These are phyloP conservation scores for Romanogobio albipinnatus DNA, from an alignment of 2,113 vertebrate species.

Conservation along the genomic window DNA sequence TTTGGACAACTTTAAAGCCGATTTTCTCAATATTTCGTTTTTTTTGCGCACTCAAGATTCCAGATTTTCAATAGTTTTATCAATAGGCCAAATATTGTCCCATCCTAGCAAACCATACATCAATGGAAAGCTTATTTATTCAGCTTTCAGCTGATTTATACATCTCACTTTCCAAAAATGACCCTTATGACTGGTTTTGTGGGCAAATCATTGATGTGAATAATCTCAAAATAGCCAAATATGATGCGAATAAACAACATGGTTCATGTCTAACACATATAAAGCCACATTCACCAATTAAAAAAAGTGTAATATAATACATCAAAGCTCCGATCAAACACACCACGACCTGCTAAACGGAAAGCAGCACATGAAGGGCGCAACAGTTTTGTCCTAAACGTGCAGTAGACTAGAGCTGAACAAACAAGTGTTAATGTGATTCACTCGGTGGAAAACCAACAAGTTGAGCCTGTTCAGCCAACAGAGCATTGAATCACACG, in stretches of 20 bases:
- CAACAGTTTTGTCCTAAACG: conserved; percentile 4
- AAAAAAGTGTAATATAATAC: neutral
- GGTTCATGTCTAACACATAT: neutral
- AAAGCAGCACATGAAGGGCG: neutral
- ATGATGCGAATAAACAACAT: neutral
- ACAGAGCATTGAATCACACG: conserved; percentile 55
- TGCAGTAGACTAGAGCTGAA: conserved; percentile 2
- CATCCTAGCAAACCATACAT: too few species aligned
- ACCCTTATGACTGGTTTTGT: too few species aligned
- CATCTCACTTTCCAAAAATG: too few species aligned
- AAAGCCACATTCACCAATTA: neutral
- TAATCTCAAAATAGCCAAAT: neutral
- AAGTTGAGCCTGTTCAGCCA: conserved; percentile 61
- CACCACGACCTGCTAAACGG: neutral
- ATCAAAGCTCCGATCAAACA: neutral
- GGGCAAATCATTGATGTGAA: neutral
- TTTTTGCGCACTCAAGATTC: too few species aligned
- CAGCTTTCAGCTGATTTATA: too few species aligned
- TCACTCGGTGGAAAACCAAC: conserved; percentile 44
- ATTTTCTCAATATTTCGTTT: too few species aligned
- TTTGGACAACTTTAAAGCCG: too few species aligned
- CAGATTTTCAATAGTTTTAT: too few species aligned
- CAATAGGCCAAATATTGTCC: too few species aligned
- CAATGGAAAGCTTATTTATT: too few species aligned
- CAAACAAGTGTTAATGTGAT: conserved; percentile 35